Evolutionary conservation across 2,888 invertebrate genomes (phyloP), one percentile per base, ranked within the genome.

Genomic region (Scrobipalpa costella): DNA sequence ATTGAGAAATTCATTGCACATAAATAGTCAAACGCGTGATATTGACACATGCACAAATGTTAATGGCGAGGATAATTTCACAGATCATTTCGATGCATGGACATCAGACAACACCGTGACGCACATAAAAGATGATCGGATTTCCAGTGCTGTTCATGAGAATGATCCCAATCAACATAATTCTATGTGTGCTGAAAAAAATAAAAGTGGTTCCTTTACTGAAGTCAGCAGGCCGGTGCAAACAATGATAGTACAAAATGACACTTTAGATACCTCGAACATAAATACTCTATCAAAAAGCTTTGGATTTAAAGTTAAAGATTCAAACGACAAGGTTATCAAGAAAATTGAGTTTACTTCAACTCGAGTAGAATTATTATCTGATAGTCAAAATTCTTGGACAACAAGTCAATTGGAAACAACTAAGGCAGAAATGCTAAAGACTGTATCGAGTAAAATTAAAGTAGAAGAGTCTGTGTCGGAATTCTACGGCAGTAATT

Each of bases 241-340:
- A 7, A 7, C 34, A 15, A 19, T 49, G 8, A 21, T 17, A 6
- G 11, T 19, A 17, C 17, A 49, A 49, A 55, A 55, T 34, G 34
- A 55, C 33, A 15, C 33, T 34, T 55, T 34, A 55, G 55, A 55
- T 15, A 15, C 27, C 15, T 11, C 55, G 15, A 55, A 7, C 13
- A 34, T 47, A 7, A 7, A 8, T 8, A 2, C 66, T 49, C 73
- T 79, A 34, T 60, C 68, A 13, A 80, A 68, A 67, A 71, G 75
- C 5, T 64, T 73, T 62, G 83, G 84, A 34, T 85, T 86, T 60
- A 77, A 67, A 71, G 80, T 83, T 60, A 81, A 79, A 71, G 81
- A 85, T 76, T 84, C 83, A 2, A 72, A 76, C 13, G 68, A 70
- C 2, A 44, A 40, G 15, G 69, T 71, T 27, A 50, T 34, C 38